Base-by-base conservation (phyloP, 2,888 invertebrate species). In the Synergus gifuensis region DNA sequence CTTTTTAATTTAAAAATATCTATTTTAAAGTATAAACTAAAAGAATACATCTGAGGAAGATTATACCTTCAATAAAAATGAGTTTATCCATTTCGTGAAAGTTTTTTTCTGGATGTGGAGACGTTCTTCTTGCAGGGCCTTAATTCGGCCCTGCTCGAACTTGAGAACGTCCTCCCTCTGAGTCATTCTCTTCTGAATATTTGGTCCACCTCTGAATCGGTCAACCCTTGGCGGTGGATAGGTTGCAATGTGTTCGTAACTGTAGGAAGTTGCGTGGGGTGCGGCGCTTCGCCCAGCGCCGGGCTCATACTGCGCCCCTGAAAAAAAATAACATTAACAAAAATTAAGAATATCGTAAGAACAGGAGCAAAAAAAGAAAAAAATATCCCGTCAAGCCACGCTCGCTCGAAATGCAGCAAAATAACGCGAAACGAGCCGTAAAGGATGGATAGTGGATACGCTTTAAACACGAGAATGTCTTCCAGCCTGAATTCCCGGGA, bases 1-100 rank as follows among this genome's bases (percentile, higher is more conserved):
- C 16, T 49, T 49, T 49, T 49, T 49, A 49, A 49, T 49, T 49
- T 0, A 14, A 49, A 5, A 49, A 49, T 16, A 49, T 4, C 49
- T 49, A 49, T 16, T 14, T 16, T 14, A 16, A 49, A 44, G 11
- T 44, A 28, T 28, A 3, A 9, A 44, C 7, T 11, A 11, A 36
- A 36, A 5, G 36, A 36, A 36, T 36, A 36, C 36, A 36, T 36
- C 36, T 36, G 3, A 36, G 36, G 5, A 36, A 5, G 28, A 63
- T 14, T 16, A 86, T 90, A 98, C 98, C 96, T 98, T 98, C 92
- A 97, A 95, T 89, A 98, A 93, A 93, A 98, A 98, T 28, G 98
- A 98, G 94, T 98, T 98, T 96, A 98, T 97, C 98, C 98, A 98
- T 98, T 99, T 99, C 88, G 99, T 99, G 93, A 99, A 99, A 46